Percentiles rank a stretch among this genome's conserved stretches.
phyloP scores from a whole-genome alignment of 92 coral and sea anemone species.

The Epizoanthus rinbou region DNA sequence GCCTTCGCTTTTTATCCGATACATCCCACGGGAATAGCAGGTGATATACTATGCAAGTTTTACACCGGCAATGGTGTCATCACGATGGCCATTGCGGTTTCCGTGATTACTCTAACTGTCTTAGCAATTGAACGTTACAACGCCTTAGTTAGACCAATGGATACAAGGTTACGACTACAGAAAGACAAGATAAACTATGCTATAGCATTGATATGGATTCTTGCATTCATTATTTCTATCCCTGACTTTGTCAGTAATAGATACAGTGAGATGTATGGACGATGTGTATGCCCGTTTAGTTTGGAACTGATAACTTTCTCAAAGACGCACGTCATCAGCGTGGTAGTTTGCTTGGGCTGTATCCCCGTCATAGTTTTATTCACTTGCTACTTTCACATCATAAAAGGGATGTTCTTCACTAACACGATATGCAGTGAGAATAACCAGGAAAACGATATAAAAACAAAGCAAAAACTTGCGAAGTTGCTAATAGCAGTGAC shows the following conservation, averaged over 20 bases:
- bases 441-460: conserved; percentile 36
- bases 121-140: conserved; percentile 71
- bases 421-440: conserved; percentile 61
- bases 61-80: conserved; percentile 72
- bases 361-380: conserved; percentile 58
- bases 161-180: conserved; percentile 36
- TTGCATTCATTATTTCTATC: conserved; percentile 46
- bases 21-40: conserved; percentile 57
- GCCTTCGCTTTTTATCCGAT: conserved; percentile 53
- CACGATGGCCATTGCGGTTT: conserved; percentile 57
- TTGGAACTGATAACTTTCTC: conserved; percentile 50
- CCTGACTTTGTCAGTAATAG: conserved; percentile 59
- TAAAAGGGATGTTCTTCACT: conserved; percentile 66
- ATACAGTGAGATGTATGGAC: conserved; percentile 50
- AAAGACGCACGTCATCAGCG: conserved; percentile 58
- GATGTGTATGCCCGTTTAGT: conserved; percentile 74
- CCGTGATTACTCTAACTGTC: conserved; percentile 60
- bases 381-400: conserved; percentile 64
- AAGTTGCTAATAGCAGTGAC: conserved; percentile 63
- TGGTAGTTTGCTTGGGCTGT: conserved; percentile 55
- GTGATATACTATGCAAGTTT: conserved; percentile 68
- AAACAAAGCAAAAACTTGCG: conserved; percentile 61
- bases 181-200: conserved; percentile 55
- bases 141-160: conserved; percentile 65
- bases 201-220: conserved; percentile 46